These are phyloP conservation scores for Streptopelia turtur DNA, from an alignment of 2,797 vertebrate genomes.

Conservation along the genomic window DNA sequence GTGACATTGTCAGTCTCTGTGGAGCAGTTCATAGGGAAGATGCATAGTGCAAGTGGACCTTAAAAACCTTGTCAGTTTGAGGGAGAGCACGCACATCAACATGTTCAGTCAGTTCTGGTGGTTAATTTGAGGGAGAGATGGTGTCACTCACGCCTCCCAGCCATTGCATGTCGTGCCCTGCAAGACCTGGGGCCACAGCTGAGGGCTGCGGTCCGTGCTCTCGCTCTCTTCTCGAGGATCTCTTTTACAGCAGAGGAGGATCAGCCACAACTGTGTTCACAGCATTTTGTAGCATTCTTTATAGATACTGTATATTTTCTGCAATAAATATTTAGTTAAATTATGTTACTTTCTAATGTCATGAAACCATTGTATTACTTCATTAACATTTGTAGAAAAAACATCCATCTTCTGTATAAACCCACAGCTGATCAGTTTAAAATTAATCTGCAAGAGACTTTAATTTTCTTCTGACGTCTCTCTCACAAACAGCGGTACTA, in stretches of 20 bases:
- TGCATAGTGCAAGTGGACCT: background rate
- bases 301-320: background rate
- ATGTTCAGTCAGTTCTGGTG: background rate
- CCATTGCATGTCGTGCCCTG: background rate
- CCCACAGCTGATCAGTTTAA: background rate
- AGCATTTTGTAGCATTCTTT: background rate
- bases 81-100: background rate
- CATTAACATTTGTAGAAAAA: background rate
- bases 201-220: background rate
- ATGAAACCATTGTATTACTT: background rate
- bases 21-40: background rate
- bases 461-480: background rate
- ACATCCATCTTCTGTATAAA: background rate
- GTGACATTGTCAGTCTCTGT: background rate
- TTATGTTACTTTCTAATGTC: background rate
- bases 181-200: accelerated
- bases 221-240: background rate
- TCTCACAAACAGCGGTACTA: background rate
- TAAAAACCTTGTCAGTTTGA: background rate
- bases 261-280: background rate
- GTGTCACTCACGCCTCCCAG: background rate
- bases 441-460: background rate
- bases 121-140: background rate
- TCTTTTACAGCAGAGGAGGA: background rate
- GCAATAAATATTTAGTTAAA: background rate